phyloP scores from a whole-genome alignment of 2,113 vertebrate species.

The Carassius carassius region DNA sequence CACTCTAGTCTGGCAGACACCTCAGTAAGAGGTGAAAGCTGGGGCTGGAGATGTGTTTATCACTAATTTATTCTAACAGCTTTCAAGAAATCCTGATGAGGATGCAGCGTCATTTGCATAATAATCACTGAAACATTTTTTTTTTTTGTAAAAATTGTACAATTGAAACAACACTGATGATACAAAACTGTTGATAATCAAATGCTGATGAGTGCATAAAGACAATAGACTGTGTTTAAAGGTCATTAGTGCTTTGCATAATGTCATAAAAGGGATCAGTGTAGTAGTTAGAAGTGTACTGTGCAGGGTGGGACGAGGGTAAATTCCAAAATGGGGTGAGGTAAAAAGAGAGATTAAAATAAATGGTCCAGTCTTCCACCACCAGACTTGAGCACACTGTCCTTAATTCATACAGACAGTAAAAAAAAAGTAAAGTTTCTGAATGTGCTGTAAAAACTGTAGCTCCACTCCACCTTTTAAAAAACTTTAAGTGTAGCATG shows the following conservation, averaged over 20 bases:
- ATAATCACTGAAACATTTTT: slow-evolving; percentile 36
- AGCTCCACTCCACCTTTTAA: neutral
- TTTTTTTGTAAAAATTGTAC: neutral
- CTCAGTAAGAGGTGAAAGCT: slow-evolving; percentile 77
- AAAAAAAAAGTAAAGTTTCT: neutral
- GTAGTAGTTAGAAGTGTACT: slow-evolving; percentile 74
- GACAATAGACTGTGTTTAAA: too few species aligned
- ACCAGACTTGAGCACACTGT: neutral
- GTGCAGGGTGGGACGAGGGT: slow-evolving; percentile 69
- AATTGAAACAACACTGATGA: too few species aligned
- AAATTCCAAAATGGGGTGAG: too few species aligned
- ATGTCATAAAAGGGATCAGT: slow-evolving; percentile 55
- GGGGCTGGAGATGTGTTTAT: slow-evolving; percentile 70
- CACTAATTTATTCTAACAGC: slow-evolving; percentile 68
- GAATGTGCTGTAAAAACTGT: neutral
- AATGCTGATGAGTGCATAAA: too few species aligned
- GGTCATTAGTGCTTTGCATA: slow-evolving; percentile 9
- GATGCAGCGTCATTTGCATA: slow-evolving; percentile 67
- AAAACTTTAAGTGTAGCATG: slow-evolving; percentile 18
- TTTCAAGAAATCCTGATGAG: slow-evolving; percentile 61
- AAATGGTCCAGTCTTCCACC: neutral
- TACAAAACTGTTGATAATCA: too few species aligned
- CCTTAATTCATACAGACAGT: slow-evolving; percentile 8
- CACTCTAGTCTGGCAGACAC: slow-evolving; percentile 69
- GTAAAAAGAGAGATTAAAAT: slow-evolving; percentile 63